phyloP scores from a whole-genome alignment of 1,140 invertebrate species.

The Brachionus plicatilis region DNA sequence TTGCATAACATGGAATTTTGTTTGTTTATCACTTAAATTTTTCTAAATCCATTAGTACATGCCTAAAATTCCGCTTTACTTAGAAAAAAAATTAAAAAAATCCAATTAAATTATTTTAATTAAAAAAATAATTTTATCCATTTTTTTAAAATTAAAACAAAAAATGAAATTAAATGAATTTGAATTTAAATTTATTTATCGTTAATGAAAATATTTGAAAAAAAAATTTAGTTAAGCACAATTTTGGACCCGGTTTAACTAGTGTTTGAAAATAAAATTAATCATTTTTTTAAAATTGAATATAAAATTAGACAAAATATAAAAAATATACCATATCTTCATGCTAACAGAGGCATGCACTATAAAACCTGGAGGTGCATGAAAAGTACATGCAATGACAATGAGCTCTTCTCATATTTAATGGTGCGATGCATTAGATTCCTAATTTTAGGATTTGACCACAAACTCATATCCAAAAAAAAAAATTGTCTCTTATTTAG shows the following conservation, averaged over 20 bases:
- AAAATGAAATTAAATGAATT: background rate
- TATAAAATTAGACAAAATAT: background rate
- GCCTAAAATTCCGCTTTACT: background rate
- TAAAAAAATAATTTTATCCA: too few relatives aligned
- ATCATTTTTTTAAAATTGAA: background rate
- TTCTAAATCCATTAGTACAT: background rate
- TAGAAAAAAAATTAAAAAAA: too few relatives aligned
- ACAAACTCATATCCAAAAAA: too few relatives aligned
- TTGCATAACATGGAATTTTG: background rate
- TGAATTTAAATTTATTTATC: too few relatives aligned
- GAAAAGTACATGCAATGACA: too few relatives aligned
- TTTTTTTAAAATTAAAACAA: too few relatives aligned
- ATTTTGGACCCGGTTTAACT: background rate
- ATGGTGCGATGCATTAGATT: too few relatives aligned
- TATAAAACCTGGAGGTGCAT: background rate
- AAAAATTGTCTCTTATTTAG: too few relatives aligned
- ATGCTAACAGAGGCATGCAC: too few relatives aligned
- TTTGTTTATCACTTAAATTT: slow-evolving; percentile 2
- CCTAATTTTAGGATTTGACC: too few relatives aligned
- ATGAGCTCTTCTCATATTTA: too few relatives aligned
- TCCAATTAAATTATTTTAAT: background rate
- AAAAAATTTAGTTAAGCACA: background rate
- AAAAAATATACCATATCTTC: too few relatives aligned
- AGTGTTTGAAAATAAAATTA: background rate
- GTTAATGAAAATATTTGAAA: background rate